A percentile compares a stretch with the other conserved stretches of the same genome.
Evolutionary conservation across 2,888 invertebrate species (phyloP).

Genomic region (Aproaerema taeniolella): DNA sequence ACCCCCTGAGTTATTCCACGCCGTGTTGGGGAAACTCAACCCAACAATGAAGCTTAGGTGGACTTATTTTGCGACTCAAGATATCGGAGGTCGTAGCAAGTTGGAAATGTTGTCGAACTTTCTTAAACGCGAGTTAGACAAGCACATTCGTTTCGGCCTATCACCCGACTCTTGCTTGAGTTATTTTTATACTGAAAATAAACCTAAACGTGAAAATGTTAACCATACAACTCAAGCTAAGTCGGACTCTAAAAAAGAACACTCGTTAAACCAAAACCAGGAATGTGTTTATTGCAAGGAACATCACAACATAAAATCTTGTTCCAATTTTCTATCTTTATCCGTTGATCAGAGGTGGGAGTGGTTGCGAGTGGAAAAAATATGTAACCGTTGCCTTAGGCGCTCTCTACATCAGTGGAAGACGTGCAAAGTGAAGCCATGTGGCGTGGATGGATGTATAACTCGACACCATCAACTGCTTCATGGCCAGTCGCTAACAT

Average conservation of each 20-base stretch:
- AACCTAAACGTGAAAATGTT: slow-evolving; percentile 1
- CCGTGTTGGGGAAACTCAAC: slow-evolving; percentile 8
- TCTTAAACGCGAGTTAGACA: slow-evolving; percentile 7
- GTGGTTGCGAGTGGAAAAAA: not conserved
- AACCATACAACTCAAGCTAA: not conserved
- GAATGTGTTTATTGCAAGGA: slow-evolving; percentile 11
- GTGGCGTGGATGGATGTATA: not conserved
- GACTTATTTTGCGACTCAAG: slow-evolving; percentile 10
- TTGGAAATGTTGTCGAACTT: slow-evolving; percentile 9
- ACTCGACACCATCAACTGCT: not conserved
- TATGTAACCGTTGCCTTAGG: not conserved
- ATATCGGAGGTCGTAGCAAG: not conserved
- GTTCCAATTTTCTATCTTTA: not conserved
- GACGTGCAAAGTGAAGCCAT: not conserved
- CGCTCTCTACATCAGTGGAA: not conserved
- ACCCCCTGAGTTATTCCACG: slow-evolving; percentile 10
- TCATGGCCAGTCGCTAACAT: not conserved
- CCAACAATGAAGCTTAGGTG: slow-evolving; percentile 4
- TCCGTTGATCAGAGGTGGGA: not conserved
- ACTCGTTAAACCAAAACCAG: not conserved
- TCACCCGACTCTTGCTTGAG: slow-evolving; percentile 4
- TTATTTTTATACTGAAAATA: not conserved
- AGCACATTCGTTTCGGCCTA: slow-evolving; percentile 7
- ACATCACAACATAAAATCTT: slow-evolving; percentile 4
- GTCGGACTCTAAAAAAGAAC: not conserved